Conservation (phyloP, 2,888 invertebrate genomes). For the Dryomyza anilis region DNA sequence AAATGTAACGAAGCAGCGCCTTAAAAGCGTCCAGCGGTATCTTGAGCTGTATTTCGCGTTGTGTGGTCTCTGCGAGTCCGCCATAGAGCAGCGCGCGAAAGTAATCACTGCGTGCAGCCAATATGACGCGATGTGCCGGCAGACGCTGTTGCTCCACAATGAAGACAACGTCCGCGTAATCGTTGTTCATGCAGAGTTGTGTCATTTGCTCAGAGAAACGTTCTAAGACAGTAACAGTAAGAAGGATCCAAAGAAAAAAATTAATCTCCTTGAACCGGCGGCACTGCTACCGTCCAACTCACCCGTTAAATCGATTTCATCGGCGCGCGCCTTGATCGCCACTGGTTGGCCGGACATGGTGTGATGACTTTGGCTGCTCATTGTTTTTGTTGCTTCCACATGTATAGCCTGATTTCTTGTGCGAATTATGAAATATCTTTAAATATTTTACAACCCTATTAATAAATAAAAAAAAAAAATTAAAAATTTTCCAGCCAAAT, state of each 20-base stretch:
- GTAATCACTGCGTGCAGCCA: constrained; percentile 95
- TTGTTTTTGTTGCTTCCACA: constrained; percentile 39
- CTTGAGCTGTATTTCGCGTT: constrained; percentile 82
- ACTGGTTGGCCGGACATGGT: constrained; percentile 64
- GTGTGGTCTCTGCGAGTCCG: constrained; percentile 75
- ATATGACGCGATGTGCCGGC: constrained; percentile 70
- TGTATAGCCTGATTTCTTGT: neutral
- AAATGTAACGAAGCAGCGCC: constrained; percentile 91
- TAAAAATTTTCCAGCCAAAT: neutral
- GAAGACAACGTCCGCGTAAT: constrained; percentile 89
- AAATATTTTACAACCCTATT: no score
- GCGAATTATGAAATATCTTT: neutral
- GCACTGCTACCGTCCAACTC: no score
- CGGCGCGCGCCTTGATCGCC: constrained; percentile 59
- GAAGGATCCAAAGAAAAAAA: neutral
- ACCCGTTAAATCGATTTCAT: constrained; percentile 69
- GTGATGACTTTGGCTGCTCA: constrained; percentile 61
- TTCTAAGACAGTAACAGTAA: constrained; percentile 52
- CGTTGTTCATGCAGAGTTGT: constrained; percentile 81
- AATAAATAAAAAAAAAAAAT: no score
- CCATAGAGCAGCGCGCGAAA: constrained; percentile 85
- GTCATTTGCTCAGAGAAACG: constrained; percentile 87
- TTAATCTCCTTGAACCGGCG: no score
- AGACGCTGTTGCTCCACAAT: constrained; percentile 74
- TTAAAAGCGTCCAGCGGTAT: constrained; percentile 86